Conservation (phyloP, 2,797 vertebrate genomes). For the Sylvilagus floridanus region DNA sequence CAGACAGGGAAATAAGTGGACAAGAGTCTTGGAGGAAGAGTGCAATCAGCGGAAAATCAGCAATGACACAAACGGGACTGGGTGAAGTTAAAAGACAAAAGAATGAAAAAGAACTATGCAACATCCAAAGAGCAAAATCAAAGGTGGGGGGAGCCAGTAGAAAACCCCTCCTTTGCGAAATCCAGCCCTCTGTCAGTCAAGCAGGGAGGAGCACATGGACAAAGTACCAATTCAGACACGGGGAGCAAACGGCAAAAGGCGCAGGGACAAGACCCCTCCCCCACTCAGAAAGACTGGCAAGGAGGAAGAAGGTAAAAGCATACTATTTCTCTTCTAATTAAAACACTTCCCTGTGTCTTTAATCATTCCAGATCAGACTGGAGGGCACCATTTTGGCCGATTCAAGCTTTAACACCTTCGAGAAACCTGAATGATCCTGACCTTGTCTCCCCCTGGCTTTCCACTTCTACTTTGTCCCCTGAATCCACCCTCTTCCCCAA, state of each 20-base stretch:
- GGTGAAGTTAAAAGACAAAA: background rate
- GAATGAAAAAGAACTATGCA: background rate
- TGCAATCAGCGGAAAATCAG: background rate
- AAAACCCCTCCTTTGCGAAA: background rate
- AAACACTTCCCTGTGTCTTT: constrained; percentile 58
- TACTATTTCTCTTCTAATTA: constrained; percentile 49
- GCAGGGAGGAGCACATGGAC: too few relatives aligned
- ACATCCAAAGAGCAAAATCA: background rate
- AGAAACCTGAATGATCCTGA: constrained; percentile 49
- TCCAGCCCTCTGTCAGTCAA: constrained; percentile 31
- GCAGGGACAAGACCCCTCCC: background rate
- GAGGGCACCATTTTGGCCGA: background rate
- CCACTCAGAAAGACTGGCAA: constrained; percentile 64
- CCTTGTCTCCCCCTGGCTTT: background rate
- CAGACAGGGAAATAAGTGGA: background rate
- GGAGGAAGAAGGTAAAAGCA: constrained; percentile 59
- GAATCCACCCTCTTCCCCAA: background rate
- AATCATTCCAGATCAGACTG: constrained; percentile 61
- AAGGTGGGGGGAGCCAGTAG: background rate
- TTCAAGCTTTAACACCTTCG: constrained; percentile 61
- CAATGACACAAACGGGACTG: background rate
- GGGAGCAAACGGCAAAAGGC: too few relatives aligned
- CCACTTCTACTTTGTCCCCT: background rate
- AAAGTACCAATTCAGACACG: too few relatives aligned
- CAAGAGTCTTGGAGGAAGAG: constrained; percentile 1